These are phyloP conservation scores for Origma solitaria DNA, from an alignment of 2,113 vertebrate species.

Conservation along the genomic window DNA sequence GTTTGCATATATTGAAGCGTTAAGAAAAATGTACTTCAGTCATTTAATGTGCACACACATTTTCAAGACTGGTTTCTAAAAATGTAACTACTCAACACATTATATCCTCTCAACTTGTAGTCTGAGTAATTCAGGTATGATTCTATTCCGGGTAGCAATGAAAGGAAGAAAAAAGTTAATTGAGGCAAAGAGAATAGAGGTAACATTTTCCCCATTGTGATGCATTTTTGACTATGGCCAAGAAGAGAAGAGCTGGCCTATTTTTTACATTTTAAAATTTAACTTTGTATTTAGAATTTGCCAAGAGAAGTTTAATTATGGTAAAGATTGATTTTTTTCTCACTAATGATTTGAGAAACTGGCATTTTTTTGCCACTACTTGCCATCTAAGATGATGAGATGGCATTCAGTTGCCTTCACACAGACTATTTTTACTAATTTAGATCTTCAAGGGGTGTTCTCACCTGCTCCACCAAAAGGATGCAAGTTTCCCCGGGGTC, in stretches of 20 bases:
- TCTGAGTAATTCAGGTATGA: neutral
- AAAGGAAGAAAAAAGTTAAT: neutral
- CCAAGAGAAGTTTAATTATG: neutral
- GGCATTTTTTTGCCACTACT: neutral
- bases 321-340: neutral
- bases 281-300: neutral
- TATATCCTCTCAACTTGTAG: neutral
- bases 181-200: neutral
- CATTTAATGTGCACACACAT: neutral
- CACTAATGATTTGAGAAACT: neutral
- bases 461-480: neutral
- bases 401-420: neutral
- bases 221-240: neutral
- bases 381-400: neutral
- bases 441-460: neutral
- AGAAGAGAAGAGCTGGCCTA: neutral
- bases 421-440: neutral
- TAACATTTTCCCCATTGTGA: neutral
- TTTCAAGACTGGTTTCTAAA: slow-evolving; percentile 8
- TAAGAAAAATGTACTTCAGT: neutral
- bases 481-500: neutral
- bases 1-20: neutral
- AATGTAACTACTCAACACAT: slow-evolving; percentile 6
- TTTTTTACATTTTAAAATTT: neutral
- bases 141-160: neutral